phyloP scores from a whole-genome alignment of 1,140 invertebrate species.

The Cheumatopsyche charites region DNA sequence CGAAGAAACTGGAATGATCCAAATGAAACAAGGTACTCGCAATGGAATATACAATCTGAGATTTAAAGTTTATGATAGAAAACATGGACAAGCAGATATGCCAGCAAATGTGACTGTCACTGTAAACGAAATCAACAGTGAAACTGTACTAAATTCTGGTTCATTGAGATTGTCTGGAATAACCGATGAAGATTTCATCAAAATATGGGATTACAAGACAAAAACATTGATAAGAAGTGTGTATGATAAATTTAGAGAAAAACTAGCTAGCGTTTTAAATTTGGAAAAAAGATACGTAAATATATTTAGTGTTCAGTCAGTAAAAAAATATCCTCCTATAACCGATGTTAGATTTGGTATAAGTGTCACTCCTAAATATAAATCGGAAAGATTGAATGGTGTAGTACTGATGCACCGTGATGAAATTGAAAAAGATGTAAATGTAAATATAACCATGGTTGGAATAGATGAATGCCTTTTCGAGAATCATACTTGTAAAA shows the following conservation, averaged over 20 bases:
- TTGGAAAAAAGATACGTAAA: slow-evolving; percentile 67
- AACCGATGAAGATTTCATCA: slow-evolving; percentile 71
- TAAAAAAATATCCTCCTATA: slow-evolving; percentile 60
- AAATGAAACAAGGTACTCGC: slow-evolving; percentile 67
- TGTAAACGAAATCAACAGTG: slow-evolving; percentile 68
- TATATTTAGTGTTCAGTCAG: slow-evolving; percentile 70
- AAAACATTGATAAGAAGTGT: slow-evolving; percentile 51
- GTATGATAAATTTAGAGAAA: slow-evolving; percentile 64
- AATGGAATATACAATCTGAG: slow-evolving; percentile 66
- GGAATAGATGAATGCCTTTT: slow-evolving; percentile 73
- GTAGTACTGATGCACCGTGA: slow-evolving; percentile 67
- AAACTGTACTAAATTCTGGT: slow-evolving; percentile 71
- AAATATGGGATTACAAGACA: slow-evolving; percentile 63
- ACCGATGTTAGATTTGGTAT: slow-evolving; percentile 73
- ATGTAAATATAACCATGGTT: slow-evolving; percentile 72
- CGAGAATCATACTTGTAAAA: slow-evolving; percentile 66
- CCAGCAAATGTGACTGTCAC: slow-evolving; percentile 67
- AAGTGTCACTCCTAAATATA: slow-evolving; percentile 70
- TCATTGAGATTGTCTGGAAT: slow-evolving; percentile 69
- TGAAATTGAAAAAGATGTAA: slow-evolving; percentile 69
- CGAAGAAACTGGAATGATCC: slow-evolving; percentile 68
- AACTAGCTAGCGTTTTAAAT: slow-evolving; percentile 62
- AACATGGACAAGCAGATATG: slow-evolving; percentile 63
- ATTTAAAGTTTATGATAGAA: slow-evolving; percentile 69
- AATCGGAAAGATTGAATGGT: slow-evolving; percentile 70